Evolutionary conservation across 2,888 invertebrate species (phyloP).

Genomic region (Brassicogethes aeneus): DNA sequence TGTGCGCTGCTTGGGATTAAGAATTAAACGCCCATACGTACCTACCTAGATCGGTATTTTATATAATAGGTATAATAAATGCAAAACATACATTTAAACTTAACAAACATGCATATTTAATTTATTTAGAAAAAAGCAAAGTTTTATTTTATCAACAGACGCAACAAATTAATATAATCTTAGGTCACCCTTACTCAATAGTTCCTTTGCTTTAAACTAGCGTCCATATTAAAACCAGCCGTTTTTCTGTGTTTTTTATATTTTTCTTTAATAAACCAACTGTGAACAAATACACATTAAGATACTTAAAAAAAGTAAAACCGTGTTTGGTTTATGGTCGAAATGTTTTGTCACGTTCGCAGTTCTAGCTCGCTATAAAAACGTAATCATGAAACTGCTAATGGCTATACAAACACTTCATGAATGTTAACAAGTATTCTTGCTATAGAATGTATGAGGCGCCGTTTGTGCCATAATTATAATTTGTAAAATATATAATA

Average conservation of each 20-base stretch:
- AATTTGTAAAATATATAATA: too few relatives aligned
- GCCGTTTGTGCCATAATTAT: too few relatives aligned
- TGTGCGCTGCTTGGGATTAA: neutral
- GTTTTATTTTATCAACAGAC: too few relatives aligned
- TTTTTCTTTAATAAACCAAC: neutral
- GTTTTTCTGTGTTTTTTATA: neutral
- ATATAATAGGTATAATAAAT: too few relatives aligned
- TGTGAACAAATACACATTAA: neutral
- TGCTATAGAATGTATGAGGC: too few relatives aligned
- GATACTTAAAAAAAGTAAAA: neutral
- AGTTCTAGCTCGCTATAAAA: constrained; percentile 28
- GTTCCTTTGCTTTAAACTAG: too few relatives aligned
- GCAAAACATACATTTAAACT: too few relatives aligned
- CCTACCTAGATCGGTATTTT: too few relatives aligned
- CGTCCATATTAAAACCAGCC: too few relatives aligned
- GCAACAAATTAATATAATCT: too few relatives aligned
- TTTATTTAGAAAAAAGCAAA: neutral
- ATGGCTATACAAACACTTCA: constrained; percentile 36
- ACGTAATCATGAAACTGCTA: constrained; percentile 36
- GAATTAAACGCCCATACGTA: too few relatives aligned
- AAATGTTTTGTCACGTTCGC: constrained; percentile 27
- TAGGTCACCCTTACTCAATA: too few relatives aligned
- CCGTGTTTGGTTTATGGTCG: constrained; percentile 13
- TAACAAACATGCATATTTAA: neutral
- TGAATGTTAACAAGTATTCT: constrained; percentile 35